Evolutionary conservation across 1,140 invertebrate genomes (phyloP).

Genomic region (Drosophila rhopaloa): DNA sequence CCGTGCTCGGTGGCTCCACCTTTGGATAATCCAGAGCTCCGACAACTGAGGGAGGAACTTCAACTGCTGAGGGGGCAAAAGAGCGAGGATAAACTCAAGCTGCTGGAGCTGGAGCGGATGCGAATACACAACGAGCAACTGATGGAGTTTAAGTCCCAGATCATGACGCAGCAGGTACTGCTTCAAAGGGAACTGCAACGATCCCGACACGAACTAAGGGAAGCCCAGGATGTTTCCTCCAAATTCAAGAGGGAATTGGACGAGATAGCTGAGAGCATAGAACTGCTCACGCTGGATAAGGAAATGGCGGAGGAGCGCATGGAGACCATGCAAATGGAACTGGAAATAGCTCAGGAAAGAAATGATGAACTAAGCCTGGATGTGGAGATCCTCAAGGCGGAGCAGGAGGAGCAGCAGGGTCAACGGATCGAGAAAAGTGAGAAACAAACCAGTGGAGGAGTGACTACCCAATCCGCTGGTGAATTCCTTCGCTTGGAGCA

Average conservation of each 20-base stretch:
- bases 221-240: constrained; percentile 92
- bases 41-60: constrained; percentile 94
- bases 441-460: constrained; percentile 38
- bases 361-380: constrained; percentile 96
- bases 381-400: constrained; percentile 95
- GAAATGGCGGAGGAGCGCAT: constrained; percentile 99
- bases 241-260: constrained; percentile 94
- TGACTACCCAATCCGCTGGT: constrained; percentile 87
- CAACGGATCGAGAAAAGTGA: constrained; percentile 71
- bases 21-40: constrained; percentile 88
- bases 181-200: constrained; percentile 95
- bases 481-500: constrained; percentile 97
- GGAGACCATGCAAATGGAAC: constrained; percentile 95
- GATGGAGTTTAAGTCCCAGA: constrained; percentile 95
- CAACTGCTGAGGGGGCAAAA: constrained; percentile 94
- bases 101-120: constrained; percentile 95
- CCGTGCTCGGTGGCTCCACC: constrained; percentile 82
- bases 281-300: constrained; percentile 98
- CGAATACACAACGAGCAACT: constrained; percentile 94
- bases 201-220: constrained; percentile 93
- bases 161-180: constrained; percentile 95
- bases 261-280: constrained; percentile 95
- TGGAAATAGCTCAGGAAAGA: constrained; percentile 94
- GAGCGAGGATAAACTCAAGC: constrained; percentile 93
- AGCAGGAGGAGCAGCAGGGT: constrained; percentile 87